Conservation (phyloP, 2,888 invertebrate genomes). For the Hofmannophila pseudospretella region DNA sequence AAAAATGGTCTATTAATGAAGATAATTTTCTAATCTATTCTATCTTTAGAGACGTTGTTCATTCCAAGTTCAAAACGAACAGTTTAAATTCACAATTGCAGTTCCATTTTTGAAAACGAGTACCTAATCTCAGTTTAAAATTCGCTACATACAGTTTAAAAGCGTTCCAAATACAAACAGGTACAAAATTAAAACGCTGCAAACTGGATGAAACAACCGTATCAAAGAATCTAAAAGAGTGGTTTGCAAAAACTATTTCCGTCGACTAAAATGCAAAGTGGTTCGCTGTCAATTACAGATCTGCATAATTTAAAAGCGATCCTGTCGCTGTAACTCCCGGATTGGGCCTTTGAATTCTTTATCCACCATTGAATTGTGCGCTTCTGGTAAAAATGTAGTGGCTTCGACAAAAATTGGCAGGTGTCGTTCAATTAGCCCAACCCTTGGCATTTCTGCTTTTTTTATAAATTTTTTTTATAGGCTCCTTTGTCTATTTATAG, state of each 20-base stretch:
- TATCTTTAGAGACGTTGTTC: too few species aligned
- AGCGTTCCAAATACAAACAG: constrained; percentile 10
- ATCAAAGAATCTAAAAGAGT: constrained; percentile 11
- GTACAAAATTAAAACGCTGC: constrained; percentile 14
- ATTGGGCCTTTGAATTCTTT: constrained; percentile 64
- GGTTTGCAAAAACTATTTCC: constrained; percentile 9
- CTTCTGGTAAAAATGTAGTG: constrained; percentile 45
- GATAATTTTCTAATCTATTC: too few species aligned
- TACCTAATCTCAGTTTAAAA: too few species aligned
- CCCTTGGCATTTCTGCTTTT: constrained; percentile 18
- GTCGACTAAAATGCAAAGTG: constrained; percentile 18
- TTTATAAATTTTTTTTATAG: too few species aligned
- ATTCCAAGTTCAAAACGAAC: too few species aligned
- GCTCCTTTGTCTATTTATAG: constrained; percentile 1
- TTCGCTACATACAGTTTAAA: too few species aligned
- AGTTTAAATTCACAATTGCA: too few species aligned
- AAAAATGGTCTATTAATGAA: too few species aligned
- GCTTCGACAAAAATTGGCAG: constrained; percentile 53
- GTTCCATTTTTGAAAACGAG: too few species aligned
- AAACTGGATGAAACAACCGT: neutral
- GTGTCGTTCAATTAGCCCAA: constrained; percentile 57
- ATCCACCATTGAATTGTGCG: constrained; percentile 41
- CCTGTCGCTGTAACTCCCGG: constrained; percentile 52
- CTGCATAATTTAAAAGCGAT: constrained; percentile 68
- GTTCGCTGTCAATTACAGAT: constrained; percentile 62